Evolutionary conservation across 64 coral and sea anemone genomes (phyloP).

Genomic region (Montipora foliosa): DNA sequence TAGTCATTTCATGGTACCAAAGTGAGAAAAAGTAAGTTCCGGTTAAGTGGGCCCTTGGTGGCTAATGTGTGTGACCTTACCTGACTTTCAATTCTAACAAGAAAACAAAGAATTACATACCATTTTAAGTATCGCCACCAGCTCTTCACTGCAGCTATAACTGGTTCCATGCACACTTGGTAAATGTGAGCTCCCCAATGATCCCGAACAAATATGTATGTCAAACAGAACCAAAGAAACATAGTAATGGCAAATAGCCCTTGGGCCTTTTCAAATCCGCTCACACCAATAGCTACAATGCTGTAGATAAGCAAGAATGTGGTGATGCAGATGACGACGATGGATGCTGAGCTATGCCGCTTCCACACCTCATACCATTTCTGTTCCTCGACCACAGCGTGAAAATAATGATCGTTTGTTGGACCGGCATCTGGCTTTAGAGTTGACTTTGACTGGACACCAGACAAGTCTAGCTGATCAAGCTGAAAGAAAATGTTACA

Average conservation of each 20-base stretch:
- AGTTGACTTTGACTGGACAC: constrained; percentile 42
- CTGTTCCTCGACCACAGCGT: constrained; percentile 57
- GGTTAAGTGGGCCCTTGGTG: too few species aligned
- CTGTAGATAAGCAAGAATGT: constrained; percentile 61
- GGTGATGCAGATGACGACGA: constrained; percentile 40
- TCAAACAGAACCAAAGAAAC: constrained; percentile 79
- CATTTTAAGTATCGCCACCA: constrained; percentile 85
- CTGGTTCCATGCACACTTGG: constrained; percentile 58
- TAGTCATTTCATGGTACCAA: too few species aligned
- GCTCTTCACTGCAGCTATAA: constrained; percentile 21
- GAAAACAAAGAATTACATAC: constrained; percentile 34
- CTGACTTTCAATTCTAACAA: too few species aligned
- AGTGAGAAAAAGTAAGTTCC: too few species aligned
- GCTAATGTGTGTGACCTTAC: too few species aligned
- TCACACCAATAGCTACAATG: constrained; percentile 72
- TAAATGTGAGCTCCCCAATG: constrained; percentile 78
- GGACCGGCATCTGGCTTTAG: constrained; percentile 23
- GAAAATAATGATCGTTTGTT: neutral
- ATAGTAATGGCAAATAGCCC: constrained; percentile 79
- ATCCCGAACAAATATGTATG: constrained; percentile 77
- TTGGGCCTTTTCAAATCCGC: constrained; percentile 88
- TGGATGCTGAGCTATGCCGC: constrained; percentile 52
- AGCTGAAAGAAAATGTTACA: constrained; percentile 27
- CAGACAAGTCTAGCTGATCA: constrained; percentile 87
- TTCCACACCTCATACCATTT: constrained; percentile 63